phyloP scores from a whole-genome alignment of 2,888 invertebrate species.

The Scelioninae gen. 1 region DNA sequence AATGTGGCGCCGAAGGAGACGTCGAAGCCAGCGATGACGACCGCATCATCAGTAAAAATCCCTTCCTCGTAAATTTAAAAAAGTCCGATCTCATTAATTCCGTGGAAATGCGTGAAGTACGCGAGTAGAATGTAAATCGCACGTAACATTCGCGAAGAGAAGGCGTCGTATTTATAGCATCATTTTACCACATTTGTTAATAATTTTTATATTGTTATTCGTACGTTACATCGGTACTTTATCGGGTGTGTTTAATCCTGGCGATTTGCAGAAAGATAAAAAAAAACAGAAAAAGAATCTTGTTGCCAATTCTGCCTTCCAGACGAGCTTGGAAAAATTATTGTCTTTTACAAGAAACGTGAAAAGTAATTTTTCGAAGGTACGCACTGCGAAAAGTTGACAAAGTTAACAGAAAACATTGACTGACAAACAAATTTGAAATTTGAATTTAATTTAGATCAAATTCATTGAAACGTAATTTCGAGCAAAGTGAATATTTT shows the following conservation, averaged over 20 bases:
- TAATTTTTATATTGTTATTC: constrained; percentile 66
- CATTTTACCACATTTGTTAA: constrained; percentile 59
- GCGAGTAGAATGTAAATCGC: constrained; percentile 34
- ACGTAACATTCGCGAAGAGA: background rate
- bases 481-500: constrained; percentile 14
- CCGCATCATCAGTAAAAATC: constrained; percentile 73
- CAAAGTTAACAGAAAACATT: background rate
- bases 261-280: constrained; percentile 38
- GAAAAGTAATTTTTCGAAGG: constrained; percentile 44
- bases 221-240: constrained; percentile 59
- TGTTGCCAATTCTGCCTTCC: constrained; percentile 65
- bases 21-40: constrained; percentile 86
- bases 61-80: constrained; percentile 64
- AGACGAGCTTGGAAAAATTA: constrained; percentile 46
- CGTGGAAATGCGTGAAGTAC: constrained; percentile 53
- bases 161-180: constrained; percentile 46
- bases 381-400: constrained; percentile 28
- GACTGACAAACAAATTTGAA: constrained; percentile 8
- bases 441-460: constrained; percentile 19
- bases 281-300: constrained; percentile 23
- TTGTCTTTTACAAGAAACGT: background rate
- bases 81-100: constrained; percentile 60
- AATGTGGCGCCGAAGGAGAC: constrained; percentile 86
- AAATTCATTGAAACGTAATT: background rate
- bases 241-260: constrained; percentile 56